Base-by-base conservation (phyloP, 2,797 vertebrate genomes). In the Sebastes baramenuke region DNA sequence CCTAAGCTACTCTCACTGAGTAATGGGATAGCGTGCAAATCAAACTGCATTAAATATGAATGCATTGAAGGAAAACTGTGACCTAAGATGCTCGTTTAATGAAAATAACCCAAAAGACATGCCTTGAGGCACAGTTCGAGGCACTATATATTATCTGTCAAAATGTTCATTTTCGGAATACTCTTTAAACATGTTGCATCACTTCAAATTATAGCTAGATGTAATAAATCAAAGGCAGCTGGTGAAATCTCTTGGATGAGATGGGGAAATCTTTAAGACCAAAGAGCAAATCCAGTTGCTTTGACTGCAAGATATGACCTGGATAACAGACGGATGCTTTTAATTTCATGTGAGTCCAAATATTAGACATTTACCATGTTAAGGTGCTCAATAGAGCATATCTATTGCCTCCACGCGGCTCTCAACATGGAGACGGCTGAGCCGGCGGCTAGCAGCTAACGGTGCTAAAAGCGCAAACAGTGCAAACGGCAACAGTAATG, bases 21-120 rank as follows among this genome's bases (percentile, higher is more conserved):
- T 67, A 82, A 81, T 64, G 77, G 74, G 56, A 54, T 16, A 34
- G 70, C 22, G 14, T 68, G 61, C 77, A 81, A 80, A 88, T 92
- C 80, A 89, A 80, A 80, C 81, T 68, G 72, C 58, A 87, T 83
- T 69, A 79, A 77, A 87, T 85, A 72, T 81, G 76, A 86, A 88
- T 74, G 74, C 66, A 72, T 11, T 55, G 77, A 68, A 52, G 62
- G 79, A 80, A 75, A 82, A 60, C 58, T 74, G 30, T 24, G 58
- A 78, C 71, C 74, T 22, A 56, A 83, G 79, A 86, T 72, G 77
- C 66, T 80, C 34, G 36, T 91, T 90, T 87, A 75, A 84, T 91
- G 76, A 84, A 87, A 88, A 79, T 80, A 85, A 82, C 55, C 65
- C 27, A 32, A 65, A 79, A 87, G 72, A 89, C 64, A 75, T 83